Evolutionary conservation across 2,113 vertebrate species (phyloP).

Genomic region (Phaethon lepturus): DNA sequence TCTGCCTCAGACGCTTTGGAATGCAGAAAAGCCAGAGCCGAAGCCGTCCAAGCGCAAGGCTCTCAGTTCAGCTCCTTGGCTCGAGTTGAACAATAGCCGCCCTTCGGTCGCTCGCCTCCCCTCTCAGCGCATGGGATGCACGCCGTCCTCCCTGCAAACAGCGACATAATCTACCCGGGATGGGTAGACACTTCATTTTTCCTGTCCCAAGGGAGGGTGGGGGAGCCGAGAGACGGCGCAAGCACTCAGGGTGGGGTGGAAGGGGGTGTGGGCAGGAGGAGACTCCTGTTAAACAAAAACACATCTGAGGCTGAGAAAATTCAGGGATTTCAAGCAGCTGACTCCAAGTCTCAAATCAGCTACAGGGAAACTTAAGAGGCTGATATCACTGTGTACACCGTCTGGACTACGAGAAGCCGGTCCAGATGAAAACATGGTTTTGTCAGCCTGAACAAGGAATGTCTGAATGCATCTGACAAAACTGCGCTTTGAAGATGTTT

Average conservation of each 20-base stretch:
- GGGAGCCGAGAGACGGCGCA: neutral
- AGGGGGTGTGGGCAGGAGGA: slow-evolving; percentile 25
- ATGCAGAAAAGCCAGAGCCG: slow-evolving; percentile 80
- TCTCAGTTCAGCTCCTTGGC: slow-evolving; percentile 16
- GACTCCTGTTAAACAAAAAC: neutral
- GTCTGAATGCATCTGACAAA: neutral
- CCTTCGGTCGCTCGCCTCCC: slow-evolving; percentile 4
- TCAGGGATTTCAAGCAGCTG: neutral
- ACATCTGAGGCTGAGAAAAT: neutral
- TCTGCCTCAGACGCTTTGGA: slow-evolving; percentile 72
- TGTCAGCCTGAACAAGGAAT: neutral
- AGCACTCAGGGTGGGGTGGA: neutral
- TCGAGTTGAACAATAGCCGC: slow-evolving; percentile 72
- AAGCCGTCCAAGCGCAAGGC: slow-evolving; percentile 66
- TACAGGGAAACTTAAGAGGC: neutral
- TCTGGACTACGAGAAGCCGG: neutral
- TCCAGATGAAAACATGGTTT: neutral
- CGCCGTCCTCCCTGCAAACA: neutral
- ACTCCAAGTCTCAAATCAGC: neutral
- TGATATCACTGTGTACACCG: neutral
- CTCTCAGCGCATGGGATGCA: neutral
- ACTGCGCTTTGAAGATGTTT: neutral
- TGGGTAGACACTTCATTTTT: neutral
- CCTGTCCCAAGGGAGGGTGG: slow-evolving; percentile 15
- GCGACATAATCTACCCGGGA: neutral